Conservation (phyloP, 2,113 vertebrate genomes). For the Machaerirhynchus nigripectus region DNA sequence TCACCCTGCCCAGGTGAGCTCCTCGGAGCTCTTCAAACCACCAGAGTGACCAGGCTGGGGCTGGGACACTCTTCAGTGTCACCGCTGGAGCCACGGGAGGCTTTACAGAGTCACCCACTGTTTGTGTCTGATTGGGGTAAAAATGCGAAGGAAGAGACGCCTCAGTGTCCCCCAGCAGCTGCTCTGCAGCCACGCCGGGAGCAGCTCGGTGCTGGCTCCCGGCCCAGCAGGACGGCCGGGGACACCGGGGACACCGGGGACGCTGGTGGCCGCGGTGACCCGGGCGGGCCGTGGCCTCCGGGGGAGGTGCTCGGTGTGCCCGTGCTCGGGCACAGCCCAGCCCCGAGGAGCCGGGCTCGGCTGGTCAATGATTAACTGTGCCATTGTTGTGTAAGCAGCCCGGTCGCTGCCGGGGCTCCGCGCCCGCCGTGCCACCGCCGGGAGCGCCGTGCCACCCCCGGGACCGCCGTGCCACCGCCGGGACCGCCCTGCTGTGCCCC, state of each 20-base stretch:
- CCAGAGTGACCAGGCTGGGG: background rate
- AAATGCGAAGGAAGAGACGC: background rate
- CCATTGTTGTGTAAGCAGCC: background rate
- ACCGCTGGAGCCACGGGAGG: too few species aligned
- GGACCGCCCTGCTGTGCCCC: too few species aligned
- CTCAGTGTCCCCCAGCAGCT: background rate
- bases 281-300: background rate
- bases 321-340: too few species aligned
- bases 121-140: background rate
- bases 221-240: background rate
- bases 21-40: fast-evolving
- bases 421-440: too few species aligned
- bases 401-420: background rate
- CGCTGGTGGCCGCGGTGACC: fast-evolving
- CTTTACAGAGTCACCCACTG: background rate
- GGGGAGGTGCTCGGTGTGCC: background rate
- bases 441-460: background rate
- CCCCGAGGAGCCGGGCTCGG: too few species aligned
- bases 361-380: background rate
- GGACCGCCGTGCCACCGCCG: too few species aligned
- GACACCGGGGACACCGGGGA: fast-evolving
- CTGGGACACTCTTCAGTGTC: background rate
- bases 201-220: background rate
- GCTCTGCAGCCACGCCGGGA: background rate
- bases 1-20: background rate